Conservation (phyloP, 2,113 vertebrate species). For the Odontesthes bonariensis region DNA sequence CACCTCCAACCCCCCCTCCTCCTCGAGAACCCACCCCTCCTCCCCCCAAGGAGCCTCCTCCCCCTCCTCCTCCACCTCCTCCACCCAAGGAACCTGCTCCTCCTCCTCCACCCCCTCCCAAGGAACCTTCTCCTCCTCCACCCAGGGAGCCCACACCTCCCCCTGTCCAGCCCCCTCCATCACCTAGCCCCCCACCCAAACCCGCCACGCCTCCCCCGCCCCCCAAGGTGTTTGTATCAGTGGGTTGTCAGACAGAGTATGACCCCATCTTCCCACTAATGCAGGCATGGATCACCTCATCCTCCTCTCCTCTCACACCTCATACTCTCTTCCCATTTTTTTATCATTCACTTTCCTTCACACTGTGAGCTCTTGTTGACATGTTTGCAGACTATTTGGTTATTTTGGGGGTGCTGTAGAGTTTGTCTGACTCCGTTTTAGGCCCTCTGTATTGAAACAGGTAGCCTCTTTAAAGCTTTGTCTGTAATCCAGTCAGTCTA, state of each 20-base stretch:
- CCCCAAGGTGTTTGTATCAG: slow-evolving; percentile 83
- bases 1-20: slow-evolving; percentile 58
- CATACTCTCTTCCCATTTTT: slow-evolving; percentile 29
- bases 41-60: slow-evolving; percentile 25
- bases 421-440: slow-evolving; percentile 20
- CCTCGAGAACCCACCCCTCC: slow-evolving; percentile 54
- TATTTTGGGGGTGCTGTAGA: neutral
- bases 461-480: slow-evolving; percentile 44
- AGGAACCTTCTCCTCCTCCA: slow-evolving; percentile 64
- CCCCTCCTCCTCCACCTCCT: slow-evolving; percentile 51
- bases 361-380: slow-evolving; percentile 6
- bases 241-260: slow-evolving; percentile 92
- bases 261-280: slow-evolving; percentile 83
- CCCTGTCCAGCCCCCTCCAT: slow-evolving; percentile 60
- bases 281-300: slow-evolving; percentile 84
- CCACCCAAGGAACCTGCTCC: slow-evolving; percentile 46
- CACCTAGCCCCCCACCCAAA: slow-evolving; percentile 71
- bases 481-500: slow-evolving; percentile 55
- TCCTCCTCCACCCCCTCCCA: slow-evolving; percentile 44
- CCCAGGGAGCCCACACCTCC: slow-evolving; percentile 62
- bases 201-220: slow-evolving; percentile 61
- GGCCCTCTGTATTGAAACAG: slow-evolving; percentile 1
- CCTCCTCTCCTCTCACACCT: neutral
- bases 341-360: neutral
- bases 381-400: neutral